Percentiles rank a stretch among this genome's conserved stretches.
Conservation (phyloP, 1,140 invertebrate genomes). For the Teleopsis dalmanni region DNA sequence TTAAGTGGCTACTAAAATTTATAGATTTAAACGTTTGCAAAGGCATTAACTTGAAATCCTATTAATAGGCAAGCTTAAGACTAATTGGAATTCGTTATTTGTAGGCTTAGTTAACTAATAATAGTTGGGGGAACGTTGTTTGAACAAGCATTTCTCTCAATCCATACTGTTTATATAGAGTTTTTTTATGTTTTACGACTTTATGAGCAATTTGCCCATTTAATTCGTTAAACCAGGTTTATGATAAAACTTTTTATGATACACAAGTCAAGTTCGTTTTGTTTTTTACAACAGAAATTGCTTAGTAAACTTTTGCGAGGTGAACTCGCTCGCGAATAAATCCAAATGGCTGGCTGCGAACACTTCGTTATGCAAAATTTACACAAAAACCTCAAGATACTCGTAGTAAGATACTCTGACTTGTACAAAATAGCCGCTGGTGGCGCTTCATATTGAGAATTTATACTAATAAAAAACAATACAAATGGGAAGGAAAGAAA, state of each 20-base stretch:
- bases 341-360: constrained; percentile 2
- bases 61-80: too few relatives aligned
- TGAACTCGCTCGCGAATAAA: neutral
- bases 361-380: neutral
- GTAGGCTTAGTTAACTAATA: too few relatives aligned
- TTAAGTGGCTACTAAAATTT: too few relatives aligned
- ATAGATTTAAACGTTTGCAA: too few relatives aligned
- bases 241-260: constrained; percentile 7
- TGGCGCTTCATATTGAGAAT: constrained; percentile 13
- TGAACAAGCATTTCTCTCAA: too few relatives aligned
- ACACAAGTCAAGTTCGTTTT: neutral
- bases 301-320: neutral
- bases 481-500: neutral
- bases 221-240: constrained; percentile 1
- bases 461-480: neutral
- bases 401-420: neutral
- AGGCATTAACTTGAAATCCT: too few relatives aligned
- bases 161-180: too few relatives aligned
- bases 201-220: constrained; percentile 7
- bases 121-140: too few relatives aligned
- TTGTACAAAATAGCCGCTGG: neutral
- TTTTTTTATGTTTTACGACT: too few relatives aligned
- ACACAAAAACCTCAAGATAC: neutral
- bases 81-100: too few relatives aligned
- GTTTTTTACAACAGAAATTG: neutral